Conservation (phyloP, 37 sponge, comb jelly and placozoan genomes). For the Petrosia ficiformis region DNA sequence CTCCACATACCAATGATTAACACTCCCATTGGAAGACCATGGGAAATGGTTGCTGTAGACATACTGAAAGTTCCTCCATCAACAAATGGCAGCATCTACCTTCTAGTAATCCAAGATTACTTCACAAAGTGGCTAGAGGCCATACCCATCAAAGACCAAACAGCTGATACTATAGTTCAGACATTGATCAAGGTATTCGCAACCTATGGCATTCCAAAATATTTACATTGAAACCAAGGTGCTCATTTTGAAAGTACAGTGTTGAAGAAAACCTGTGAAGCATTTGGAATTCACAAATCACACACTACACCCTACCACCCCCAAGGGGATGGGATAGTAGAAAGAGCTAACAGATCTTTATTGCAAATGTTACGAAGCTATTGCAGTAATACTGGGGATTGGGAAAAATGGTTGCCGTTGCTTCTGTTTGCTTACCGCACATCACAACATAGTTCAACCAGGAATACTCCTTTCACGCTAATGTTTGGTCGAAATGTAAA, state of each 20-base stretch:
- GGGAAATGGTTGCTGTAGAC: slow-evolving; percentile 19
- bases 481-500: slow-evolving; percentile 8
- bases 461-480: neutral
- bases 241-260: slow-evolving; percentile 23
- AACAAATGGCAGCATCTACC: neutral
- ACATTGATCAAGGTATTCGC: neutral
- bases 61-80: slow-evolving; percentile 3
- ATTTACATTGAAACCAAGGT: slow-evolving; percentile 27
- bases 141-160: slow-evolving; percentile 28
- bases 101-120: slow-evolving; percentile 18
- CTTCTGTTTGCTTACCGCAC: slow-evolving; percentile 34
- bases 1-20: slow-evolving; percentile 6
- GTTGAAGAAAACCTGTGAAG: neutral
- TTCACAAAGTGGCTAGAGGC: slow-evolving; percentile 42
- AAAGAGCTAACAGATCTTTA: slow-evolving; percentile 7
- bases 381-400: slow-evolving; percentile 15
- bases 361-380: neutral
- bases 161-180: slow-evolving; percentile 3
- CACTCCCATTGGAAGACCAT: slow-evolving; percentile 19
- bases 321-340: slow-evolving; percentile 22
- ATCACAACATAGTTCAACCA: slow-evolving; percentile 28
- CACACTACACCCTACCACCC: slow-evolving; percentile 18
- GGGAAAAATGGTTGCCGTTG: slow-evolving; percentile 18
- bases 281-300: slow-evolving; percentile 19
- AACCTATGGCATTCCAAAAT: slow-evolving; percentile 14